Evolutionary conservation across 2,888 invertebrate species (phyloP).

Genomic region (Volucella bombylans): DNA sequence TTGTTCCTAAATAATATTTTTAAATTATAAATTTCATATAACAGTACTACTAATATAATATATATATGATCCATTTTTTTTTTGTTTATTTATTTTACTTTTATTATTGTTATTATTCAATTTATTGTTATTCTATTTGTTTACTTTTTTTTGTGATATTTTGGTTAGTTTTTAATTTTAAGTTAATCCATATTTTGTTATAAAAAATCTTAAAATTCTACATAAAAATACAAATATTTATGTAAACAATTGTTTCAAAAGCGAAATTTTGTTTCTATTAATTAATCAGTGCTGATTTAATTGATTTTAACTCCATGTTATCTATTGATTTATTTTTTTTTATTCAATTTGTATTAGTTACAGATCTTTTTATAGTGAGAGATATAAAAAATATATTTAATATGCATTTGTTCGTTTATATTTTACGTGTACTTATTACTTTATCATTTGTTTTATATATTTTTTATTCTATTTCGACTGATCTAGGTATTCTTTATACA

Average conservation of each 20-base stretch:
- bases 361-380: constrained; percentile 32
- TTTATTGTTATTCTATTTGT: background rate
- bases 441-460: background rate
- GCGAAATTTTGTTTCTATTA: constrained; percentile 13
- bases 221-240: constrained; percentile 26
- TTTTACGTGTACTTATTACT: constrained; percentile 5
- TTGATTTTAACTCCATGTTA: constrained; percentile 19
- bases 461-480: background rate
- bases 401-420: constrained; percentile 38
- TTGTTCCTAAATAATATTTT: background rate
- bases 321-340: constrained; percentile 2
- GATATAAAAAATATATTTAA: constrained; percentile 63
- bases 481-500: background rate
- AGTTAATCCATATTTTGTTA: constrained; percentile 1
- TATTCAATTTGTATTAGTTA: background rate
- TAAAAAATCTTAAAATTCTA: constrained; percentile 8
- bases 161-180: constrained; percentile 24
- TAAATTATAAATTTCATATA: background rate
- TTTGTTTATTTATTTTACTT: background rate
- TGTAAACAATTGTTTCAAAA: background rate
- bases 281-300: constrained; percentile 53
- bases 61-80: constrained; percentile 5
- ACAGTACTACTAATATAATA: constrained; percentile 24
- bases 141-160: constrained; percentile 14
- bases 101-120: background rate